phyloP scores from a whole-genome alignment of 1,140 invertebrate genomes.

The Nephotettix cincticeps region DNA sequence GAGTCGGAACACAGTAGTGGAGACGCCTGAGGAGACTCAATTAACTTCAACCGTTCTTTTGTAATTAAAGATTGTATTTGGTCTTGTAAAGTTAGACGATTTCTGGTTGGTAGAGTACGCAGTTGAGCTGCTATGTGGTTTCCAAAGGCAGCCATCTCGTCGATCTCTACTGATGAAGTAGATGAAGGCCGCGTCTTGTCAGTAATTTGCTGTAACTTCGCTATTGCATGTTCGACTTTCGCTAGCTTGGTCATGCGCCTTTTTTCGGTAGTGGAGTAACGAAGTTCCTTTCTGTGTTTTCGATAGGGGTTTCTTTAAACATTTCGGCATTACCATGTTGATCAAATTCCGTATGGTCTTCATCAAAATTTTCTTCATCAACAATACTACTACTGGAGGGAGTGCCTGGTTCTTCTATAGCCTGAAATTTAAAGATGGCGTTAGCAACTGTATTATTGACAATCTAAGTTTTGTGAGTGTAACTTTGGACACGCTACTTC shows the following conservation, averaged over 20 bases:
- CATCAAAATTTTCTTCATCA: background rate
- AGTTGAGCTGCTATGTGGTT: constrained; percentile 15
- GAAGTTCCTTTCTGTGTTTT: background rate
- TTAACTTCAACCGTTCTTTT: background rate
- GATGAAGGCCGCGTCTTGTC: background rate
- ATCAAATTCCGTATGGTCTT: background rate
- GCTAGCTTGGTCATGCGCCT: constrained; percentile 2
- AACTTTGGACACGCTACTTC: no score
- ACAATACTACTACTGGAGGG: background rate
- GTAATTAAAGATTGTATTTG: background rate
- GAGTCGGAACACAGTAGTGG: background rate
- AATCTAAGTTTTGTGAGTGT: background rate
- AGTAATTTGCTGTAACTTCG: background rate
- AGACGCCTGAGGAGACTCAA: background rate
- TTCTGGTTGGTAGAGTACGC: background rate
- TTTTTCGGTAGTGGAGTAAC: background rate
- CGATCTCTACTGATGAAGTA: background rate
- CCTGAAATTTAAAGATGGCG: background rate
- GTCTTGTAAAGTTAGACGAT: constrained; percentile 1
- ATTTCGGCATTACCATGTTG: background rate
- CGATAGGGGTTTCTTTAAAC: background rate
- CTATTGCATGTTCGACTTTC: background rate
- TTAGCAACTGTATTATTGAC: background rate
- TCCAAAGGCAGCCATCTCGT: constrained; percentile 1
- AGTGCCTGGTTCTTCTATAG: background rate